phyloP scores from a whole-genome alignment of 2,113 vertebrate species.

The Cisticola juncidis region DNA sequence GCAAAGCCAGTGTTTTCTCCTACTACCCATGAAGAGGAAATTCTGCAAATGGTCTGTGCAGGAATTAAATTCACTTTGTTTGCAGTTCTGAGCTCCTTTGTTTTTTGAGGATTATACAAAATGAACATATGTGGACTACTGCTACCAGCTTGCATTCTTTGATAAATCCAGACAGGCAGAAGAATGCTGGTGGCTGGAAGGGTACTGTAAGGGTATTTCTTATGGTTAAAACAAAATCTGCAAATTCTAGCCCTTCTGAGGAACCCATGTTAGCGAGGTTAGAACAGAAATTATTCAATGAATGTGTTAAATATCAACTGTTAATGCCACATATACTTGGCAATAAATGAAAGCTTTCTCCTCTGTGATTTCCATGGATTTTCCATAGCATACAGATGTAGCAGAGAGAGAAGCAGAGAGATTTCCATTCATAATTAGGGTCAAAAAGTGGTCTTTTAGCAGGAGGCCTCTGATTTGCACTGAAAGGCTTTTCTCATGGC shows the following conservation, averaged over 20 bases:
- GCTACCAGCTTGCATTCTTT: constrained; percentile 43
- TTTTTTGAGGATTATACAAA: constrained; percentile 47
- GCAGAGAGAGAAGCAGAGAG: background rate
- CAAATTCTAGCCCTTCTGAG: background rate
- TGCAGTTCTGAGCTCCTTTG: constrained; percentile 7
- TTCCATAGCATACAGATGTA: background rate
- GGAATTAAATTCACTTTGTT: background rate
- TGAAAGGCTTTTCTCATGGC: background rate
- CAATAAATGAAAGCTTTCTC: background rate
- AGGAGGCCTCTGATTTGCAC: background rate
- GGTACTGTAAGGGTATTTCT: background rate
- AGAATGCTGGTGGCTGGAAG: constrained; percentile 51
- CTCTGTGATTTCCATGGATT: background rate
- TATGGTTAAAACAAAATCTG: background rate
- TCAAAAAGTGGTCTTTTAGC: background rate
- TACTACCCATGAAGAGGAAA: background rate
- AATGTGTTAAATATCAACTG: background rate
- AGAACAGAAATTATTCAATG: background rate
- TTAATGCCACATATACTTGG: background rate
- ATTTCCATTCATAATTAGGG: background rate
- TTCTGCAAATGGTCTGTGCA: background rate
- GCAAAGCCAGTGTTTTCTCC: background rate
- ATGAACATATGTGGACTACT: constrained; percentile 41
- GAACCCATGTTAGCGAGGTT: background rate
- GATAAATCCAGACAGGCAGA: constrained; percentile 57